These are phyloP conservation scores for Cydia strobilella DNA, from an alignment of 1,140 invertebrate species.

Conservation along the genomic window DNA sequence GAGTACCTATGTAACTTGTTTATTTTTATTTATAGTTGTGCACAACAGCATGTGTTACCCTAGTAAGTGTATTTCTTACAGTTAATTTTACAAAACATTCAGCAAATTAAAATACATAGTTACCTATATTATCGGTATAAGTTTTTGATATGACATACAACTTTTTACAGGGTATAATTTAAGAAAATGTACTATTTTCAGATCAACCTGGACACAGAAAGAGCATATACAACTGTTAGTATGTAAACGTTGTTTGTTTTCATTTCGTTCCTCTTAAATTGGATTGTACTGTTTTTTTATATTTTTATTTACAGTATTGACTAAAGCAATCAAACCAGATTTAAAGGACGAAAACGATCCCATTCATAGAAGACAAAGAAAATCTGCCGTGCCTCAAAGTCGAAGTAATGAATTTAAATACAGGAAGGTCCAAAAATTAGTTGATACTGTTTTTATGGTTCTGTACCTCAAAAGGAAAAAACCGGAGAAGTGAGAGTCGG, in stretches of 20 bases:
- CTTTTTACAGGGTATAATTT: background rate
- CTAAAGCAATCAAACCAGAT: background rate
- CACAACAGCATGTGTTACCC: background rate
- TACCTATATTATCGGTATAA: too few species aligned
- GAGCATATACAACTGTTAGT: slow-evolving; percentile 51
- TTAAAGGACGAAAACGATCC: background rate
- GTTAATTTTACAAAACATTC: too few species aligned
- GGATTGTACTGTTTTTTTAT: too few species aligned
- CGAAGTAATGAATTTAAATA: background rate
- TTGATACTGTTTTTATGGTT: too few species aligned
- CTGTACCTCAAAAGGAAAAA: too few species aligned
- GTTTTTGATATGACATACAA: background rate
- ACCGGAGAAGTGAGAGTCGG: too few species aligned
- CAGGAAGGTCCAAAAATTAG: too few species aligned
- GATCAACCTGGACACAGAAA: slow-evolving; percentile 33
- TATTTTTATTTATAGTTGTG: background rate
- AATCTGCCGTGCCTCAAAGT: background rate
- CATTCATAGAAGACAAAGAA: background rate
- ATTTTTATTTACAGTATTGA: background rate
- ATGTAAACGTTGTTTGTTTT: background rate
- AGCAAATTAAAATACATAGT: too few species aligned
- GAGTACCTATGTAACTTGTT: background rate
- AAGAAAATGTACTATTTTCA: background rate
- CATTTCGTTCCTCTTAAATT: too few species aligned
- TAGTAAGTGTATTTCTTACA: background rate